A percentile compares a stretch with the other conserved stretches of the same genome.
Conservation (phyloP, 2,888 invertebrate species). For the Harpagoxenus sublaevis region DNA sequence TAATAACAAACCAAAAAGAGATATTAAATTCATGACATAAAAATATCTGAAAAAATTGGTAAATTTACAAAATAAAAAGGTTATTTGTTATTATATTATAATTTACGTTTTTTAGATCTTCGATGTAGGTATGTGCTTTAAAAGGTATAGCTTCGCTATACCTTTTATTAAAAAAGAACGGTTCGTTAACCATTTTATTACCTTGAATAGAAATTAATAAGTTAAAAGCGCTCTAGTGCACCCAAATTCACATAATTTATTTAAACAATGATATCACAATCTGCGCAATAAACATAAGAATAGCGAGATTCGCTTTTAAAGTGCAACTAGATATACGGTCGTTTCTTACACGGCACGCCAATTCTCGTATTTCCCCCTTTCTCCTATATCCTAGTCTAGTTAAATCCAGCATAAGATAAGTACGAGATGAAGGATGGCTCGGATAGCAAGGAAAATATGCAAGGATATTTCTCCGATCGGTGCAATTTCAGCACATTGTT, state of each 20-base stretch:
- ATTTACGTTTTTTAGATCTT: neutral
- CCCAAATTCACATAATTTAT: slow-evolving; percentile 24
- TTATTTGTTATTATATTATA: neutral
- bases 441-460: neutral
- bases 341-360: neutral
- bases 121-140: neutral
- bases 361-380: slow-evolving; percentile 1
- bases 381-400: neutral
- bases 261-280: slow-evolving; percentile 31
- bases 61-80: neutral
- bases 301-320: neutral
- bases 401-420: neutral
- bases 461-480: neutral
- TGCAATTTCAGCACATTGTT: neutral
- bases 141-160: no score
- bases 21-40: neutral
- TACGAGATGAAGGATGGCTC: neutral
- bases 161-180: neutral
- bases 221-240: neutral
- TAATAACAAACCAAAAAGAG: neutral
- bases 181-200: neutral
- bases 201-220: neutral
- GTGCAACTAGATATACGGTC: neutral
- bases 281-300: slow-evolving; percentile 10
- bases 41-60: neutral